Conservation (phyloP, 2,797 vertebrate species). For the Tokudaia muenninki region DNA sequence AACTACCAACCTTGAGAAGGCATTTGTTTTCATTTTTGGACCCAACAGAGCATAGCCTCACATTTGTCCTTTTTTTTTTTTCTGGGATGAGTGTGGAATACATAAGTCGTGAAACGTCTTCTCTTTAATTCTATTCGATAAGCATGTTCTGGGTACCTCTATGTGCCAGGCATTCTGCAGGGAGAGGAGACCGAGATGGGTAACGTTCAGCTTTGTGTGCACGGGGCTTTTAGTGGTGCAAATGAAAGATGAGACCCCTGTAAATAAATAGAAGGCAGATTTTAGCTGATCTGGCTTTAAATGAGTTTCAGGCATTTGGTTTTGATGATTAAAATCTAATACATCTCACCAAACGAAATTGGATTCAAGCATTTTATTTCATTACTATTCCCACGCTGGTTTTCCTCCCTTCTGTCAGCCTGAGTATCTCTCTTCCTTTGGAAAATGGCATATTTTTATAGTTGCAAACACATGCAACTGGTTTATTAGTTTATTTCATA, state of each 20-base stretch:
- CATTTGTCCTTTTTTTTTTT: constrained; percentile 37
- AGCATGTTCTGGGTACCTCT: constrained; percentile 73
- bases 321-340: constrained; percentile 78
- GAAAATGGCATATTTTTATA: constrained; percentile 58
- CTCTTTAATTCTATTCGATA: constrained; percentile 64
- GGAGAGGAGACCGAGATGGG: background rate
- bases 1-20: constrained; percentile 66
- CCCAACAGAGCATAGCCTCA: constrained; percentile 62
- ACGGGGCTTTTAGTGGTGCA: background rate
- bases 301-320: constrained; percentile 70
- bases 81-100: constrained; percentile 15
- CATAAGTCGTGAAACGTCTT: constrained; percentile 44
- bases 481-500: constrained; percentile 30
- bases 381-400: constrained; percentile 64
- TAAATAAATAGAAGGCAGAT: constrained; percentile 51
- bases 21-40: constrained; percentile 76
- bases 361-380: constrained; percentile 73
- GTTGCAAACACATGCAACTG: constrained; percentile 44
- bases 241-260: background rate
- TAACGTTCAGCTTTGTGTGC: constrained; percentile 8
- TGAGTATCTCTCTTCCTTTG: constrained; percentile 51
- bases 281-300: constrained; percentile 66
- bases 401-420: constrained; percentile 56
- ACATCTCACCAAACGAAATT: constrained; percentile 73
- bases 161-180: background rate